Evolutionary conservation across 2,113 vertebrate species (phyloP).

Genomic region (Corythornis cristatus): DNA sequence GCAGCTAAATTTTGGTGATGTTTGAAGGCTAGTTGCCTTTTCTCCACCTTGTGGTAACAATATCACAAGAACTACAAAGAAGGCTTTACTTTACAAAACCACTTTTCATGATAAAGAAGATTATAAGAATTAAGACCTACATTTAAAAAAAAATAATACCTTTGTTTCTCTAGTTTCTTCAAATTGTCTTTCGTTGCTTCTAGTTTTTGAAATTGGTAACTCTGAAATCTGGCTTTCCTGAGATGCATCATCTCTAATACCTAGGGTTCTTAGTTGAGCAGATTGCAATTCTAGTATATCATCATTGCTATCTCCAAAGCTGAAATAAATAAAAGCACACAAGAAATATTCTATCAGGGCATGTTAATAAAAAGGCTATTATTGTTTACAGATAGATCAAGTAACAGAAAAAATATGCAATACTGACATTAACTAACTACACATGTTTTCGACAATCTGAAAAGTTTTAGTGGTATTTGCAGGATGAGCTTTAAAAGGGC

Average conservation of each 20-base stretch:
- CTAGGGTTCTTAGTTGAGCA: not conserved
- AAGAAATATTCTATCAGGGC: not conserved
- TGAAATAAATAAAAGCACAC: conserved; percentile 29
- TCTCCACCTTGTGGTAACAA: not conserved
- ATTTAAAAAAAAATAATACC: conserved; percentile 5
- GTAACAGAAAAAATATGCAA: not conserved
- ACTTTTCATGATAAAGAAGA: not conserved
- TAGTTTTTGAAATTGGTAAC: not conserved
- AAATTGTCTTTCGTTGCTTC: not conserved
- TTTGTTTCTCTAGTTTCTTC: not conserved
- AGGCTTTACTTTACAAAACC: not conserved
- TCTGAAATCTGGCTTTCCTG: not conserved
- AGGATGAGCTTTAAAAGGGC: not conserved
- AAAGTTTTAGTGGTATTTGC: not conserved
- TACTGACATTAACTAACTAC: not conserved
- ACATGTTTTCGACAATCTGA: not conserved
- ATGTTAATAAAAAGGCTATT: not conserved
- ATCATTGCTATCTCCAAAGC: not conserved
- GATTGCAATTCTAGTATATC: not conserved
- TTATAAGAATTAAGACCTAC: not conserved
- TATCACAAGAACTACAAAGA: not conserved
- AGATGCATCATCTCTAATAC: not conserved
- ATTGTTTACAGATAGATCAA: not conserved
- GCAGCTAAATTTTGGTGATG: not conserved
- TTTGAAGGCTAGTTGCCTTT: not conserved